Conservation (phyloP, 1,140 invertebrate genomes). For the Batillaria attramentaria region DNA sequence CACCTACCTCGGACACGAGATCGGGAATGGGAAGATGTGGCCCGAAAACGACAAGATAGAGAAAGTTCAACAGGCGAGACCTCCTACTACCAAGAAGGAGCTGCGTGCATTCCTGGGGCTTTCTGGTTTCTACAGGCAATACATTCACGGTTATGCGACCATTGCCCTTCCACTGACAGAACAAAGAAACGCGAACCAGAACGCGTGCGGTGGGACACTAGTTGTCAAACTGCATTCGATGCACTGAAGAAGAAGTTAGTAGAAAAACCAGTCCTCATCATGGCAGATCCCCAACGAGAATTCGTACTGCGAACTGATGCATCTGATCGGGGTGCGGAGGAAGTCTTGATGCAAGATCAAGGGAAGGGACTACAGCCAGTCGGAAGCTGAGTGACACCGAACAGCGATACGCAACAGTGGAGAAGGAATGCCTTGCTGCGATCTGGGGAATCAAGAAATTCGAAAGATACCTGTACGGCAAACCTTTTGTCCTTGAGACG, state of each 20-base stretch:
- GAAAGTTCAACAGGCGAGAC: conserved; percentile 61
- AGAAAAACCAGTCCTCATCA: conserved; percentile 40
- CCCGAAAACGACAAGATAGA: conserved; percentile 62
- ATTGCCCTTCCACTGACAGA: conserved; percentile 44
- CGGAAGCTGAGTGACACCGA: conserved; percentile 32
- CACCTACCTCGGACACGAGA: conserved; percentile 38
- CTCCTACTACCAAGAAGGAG: conserved; percentile 64
- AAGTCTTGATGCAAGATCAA: conserved; percentile 57
- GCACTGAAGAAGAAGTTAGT: conserved; percentile 35
- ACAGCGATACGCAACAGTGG: conserved; percentile 27
- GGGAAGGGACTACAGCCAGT: conserved; percentile 16
- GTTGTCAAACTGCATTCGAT: conserved; percentile 13
- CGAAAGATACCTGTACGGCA: conserved; percentile 41
- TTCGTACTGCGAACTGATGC: conserved; percentile 63
- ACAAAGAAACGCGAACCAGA: conserved; percentile 21
- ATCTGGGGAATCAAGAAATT: conserved; percentile 44
- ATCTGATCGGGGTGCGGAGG: conserved; percentile 57
- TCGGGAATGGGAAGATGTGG: conserved; percentile 51
- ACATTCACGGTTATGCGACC: conserved; percentile 49
- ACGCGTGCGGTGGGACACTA: not conserved
- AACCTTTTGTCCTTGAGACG: conserved; percentile 42
- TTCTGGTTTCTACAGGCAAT: conserved; percentile 43
- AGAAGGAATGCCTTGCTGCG: conserved; percentile 42
- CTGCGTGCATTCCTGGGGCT: conserved; percentile 54
- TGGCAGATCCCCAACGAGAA: conserved; percentile 60